Percentiles rank a stretch among this genome's conserved stretches.
phyloP scores from a whole-genome alignment of 2,888 invertebrate genomes.

The Arctia plantaginis region DNA sequence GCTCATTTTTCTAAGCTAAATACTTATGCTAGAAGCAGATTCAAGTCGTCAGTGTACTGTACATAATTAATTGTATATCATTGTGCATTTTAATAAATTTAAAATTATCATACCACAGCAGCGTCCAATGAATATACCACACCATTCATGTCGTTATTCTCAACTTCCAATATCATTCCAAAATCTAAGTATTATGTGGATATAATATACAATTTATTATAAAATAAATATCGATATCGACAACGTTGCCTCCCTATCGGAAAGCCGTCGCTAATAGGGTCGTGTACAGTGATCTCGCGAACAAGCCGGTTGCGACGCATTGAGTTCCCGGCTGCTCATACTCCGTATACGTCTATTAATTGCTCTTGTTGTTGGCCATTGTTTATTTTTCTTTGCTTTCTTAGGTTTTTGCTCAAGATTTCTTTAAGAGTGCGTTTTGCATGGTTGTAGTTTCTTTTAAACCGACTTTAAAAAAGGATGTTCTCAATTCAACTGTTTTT shows the following conservation, averaged over 20 bases:
- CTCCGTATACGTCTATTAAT: slow-evolving; percentile 1
- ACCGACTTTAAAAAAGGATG: neutral
- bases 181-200: neutral
- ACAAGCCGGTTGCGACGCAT: slow-evolving; percentile 66
- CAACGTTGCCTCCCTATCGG: slow-evolving; percentile 49
- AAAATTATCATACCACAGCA: no score
- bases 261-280: slow-evolving; percentile 74
- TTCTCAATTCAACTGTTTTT: no score
- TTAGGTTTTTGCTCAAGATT: neutral
- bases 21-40: no score
- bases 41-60: no score
- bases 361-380: neutral
- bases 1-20: no score
- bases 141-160: no score
- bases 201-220: neutral
- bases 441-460: neutral
- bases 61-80: no score
- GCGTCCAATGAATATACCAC: no score
- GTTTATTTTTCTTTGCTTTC: neutral
- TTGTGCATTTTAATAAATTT: no score
- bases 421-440: neutral
- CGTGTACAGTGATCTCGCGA: slow-evolving; percentile 73
- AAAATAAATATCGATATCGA: slow-evolving; percentile 29
- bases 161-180: no score
- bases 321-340: slow-evolving; percentile 46